A percentile compares a stretch with the other conserved stretches of the same genome.
Conservation (phyloP, 2,888 invertebrate genomes). For the Gnatocerus cornutus region DNA sequence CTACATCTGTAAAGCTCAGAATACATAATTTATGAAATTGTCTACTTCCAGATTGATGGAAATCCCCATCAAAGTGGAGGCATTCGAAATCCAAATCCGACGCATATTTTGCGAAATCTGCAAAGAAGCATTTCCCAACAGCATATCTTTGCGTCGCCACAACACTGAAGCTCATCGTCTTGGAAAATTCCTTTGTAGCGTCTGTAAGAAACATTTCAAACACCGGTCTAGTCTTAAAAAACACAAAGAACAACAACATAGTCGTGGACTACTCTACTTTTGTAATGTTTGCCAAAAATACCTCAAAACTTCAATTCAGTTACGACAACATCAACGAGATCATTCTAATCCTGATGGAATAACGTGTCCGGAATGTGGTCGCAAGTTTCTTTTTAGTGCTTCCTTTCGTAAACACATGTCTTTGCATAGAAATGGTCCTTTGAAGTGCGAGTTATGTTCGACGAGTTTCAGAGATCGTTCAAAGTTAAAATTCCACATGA, state of each 20-base stretch:
- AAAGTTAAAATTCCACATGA: slow-evolving; percentile 58
- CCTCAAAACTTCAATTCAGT: neutral
- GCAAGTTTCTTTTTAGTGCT: slow-evolving; percentile 1
- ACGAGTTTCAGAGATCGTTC: slow-evolving; percentile 56
- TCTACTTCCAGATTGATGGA: neutral
- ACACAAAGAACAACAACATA: neutral
- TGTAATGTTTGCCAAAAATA: neutral
- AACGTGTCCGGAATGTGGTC: slow-evolving; percentile 1
- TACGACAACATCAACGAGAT: slow-evolving; percentile 1
- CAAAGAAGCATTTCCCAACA: slow-evolving; percentile 8
- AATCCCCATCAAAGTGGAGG: neutral
- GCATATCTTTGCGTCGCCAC: slow-evolving; percentile 1
- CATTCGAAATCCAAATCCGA: neutral
- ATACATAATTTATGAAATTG: neutral
- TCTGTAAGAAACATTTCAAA: slow-evolving; percentile 1
- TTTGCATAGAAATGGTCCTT: slow-evolving; percentile 1
- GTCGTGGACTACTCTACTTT: neutral
- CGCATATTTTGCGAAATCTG: neutral
- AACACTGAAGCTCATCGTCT: neutral
- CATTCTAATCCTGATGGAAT: slow-evolving; percentile 5
- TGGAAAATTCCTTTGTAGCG: neutral
- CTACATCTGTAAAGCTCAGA: too few species aligned
- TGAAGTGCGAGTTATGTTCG: slow-evolving; percentile 1
- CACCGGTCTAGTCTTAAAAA: slow-evolving; percentile 1
- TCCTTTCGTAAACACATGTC: slow-evolving; percentile 7